Percentiles rank a stretch among this genome's conserved stretches.
phyloP scores from a whole-genome alignment of 2,113 vertebrate genomes.

The Gopherus evgoodei region DNA sequence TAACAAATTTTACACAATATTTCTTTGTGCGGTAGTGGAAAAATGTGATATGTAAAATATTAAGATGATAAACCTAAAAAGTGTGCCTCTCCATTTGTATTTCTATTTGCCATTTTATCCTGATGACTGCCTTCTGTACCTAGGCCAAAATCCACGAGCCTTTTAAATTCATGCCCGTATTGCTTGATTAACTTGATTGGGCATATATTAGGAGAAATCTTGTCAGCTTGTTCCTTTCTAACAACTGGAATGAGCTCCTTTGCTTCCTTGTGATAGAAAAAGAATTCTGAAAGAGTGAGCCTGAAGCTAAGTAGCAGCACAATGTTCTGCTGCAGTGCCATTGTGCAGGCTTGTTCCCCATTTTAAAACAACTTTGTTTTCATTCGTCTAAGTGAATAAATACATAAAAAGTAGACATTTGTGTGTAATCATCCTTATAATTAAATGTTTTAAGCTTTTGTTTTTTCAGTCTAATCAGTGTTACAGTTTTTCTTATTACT shows the following conservation, averaged over 20 bases:
- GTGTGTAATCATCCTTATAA: neutral
- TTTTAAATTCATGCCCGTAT: neutral
- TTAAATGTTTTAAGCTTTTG: neutral
- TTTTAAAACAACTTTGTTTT: neutral
- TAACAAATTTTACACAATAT: fast-evolving
- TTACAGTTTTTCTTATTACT: neutral
- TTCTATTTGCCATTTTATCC: neutral
- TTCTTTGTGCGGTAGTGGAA: neutral
- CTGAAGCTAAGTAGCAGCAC: neutral
- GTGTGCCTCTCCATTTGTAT: neutral
- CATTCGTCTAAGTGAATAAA: neutral
- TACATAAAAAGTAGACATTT: neutral
- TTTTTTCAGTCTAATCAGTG: neutral
- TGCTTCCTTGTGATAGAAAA: neutral
- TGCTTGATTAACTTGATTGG: neutral
- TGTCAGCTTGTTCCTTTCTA: neutral
- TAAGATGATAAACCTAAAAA: neutral
- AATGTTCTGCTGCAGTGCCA: neutral
- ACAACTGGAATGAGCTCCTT: neutral
- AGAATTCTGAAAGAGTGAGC: neutral
- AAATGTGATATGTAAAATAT: neutral
- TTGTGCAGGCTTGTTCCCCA: neutral
- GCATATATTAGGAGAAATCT: neutral
- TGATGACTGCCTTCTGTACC: neutral
- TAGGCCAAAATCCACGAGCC: neutral